Evolutionary conservation across 2,113 vertebrate genomes (phyloP).

Genomic region (Malurus melanocephalus): DNA sequence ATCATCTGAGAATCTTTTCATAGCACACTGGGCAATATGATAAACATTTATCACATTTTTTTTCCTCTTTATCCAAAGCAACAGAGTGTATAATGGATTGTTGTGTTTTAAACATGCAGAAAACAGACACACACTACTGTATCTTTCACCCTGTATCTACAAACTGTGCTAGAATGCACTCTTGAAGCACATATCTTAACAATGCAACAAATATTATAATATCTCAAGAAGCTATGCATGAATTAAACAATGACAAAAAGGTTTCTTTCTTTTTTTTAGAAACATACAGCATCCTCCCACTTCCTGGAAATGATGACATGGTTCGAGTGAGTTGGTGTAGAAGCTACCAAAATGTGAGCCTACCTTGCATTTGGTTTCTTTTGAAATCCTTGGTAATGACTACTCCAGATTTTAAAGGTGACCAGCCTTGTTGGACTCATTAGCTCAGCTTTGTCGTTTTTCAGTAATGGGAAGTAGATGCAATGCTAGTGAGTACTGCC

Average conservation of each 20-base stretch:
- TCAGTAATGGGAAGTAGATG: not conserved
- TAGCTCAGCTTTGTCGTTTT: slow-evolving; percentile 21
- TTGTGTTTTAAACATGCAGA: not conserved
- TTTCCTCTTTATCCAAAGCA: not conserved
- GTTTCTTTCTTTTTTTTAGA: not conserved
- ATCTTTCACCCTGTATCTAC: not conserved
- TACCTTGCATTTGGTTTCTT: not conserved
- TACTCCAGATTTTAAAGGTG: slow-evolving; percentile 14
- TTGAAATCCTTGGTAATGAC: not conserved
- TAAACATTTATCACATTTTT: not conserved
- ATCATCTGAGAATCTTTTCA: not conserved
- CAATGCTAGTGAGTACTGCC: slow-evolving; percentile 3
- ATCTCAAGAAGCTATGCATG: not conserved
- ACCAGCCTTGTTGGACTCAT: not conserved
- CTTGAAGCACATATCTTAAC: not conserved
- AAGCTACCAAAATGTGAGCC: not conserved
- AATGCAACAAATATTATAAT: not conserved
- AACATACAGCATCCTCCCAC: not conserved
- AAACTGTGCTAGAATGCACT: not conserved
- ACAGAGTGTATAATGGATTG: not conserved
- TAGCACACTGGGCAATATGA: not conserved
- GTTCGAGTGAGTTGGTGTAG: not conserved
- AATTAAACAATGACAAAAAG: not conserved
- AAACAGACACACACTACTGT: not conserved
- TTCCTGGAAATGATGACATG: not conserved